Conservation (phyloP, 2,113 vertebrate genomes). For the Epinephelus moara region DNA sequence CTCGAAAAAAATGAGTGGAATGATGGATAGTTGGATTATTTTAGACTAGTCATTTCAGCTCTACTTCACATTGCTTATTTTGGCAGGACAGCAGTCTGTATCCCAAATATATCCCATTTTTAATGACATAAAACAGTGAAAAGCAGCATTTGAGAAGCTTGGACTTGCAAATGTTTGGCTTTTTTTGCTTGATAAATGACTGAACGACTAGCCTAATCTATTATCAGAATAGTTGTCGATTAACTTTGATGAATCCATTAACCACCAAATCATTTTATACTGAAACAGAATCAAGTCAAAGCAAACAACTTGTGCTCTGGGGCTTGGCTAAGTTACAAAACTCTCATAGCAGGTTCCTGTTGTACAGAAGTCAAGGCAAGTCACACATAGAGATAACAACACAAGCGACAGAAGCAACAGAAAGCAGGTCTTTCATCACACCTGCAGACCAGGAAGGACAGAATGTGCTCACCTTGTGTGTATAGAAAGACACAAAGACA, state of each 20-base stretch:
- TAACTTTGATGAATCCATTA: background rate
- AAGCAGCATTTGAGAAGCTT: background rate
- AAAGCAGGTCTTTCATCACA: slow-evolving; percentile 28
- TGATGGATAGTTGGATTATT: too few relatives aligned
- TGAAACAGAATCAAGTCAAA: background rate
- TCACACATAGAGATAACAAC: slow-evolving; percentile 10
- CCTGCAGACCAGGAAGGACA: slow-evolving; percentile 4
- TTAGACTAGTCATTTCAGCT: background rate
- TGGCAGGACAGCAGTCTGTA: background rate
- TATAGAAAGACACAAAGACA: slow-evolving; percentile 1
- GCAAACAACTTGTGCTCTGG: background rate
- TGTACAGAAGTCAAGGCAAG: slow-evolving; percentile 24
- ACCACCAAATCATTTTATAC: background rate
- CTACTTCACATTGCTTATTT: background rate
- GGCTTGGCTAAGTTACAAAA: background rate
- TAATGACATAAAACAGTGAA: background rate
- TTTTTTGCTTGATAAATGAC: background rate
- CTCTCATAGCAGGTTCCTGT: slow-evolving; percentile 28
- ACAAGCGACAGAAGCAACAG: slow-evolving; percentile 8
- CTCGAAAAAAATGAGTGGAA: background rate
- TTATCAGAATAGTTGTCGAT: background rate
- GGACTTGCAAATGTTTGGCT: background rate
- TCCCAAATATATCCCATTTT: background rate
- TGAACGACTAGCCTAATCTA: too few relatives aligned
- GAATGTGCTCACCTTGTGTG: slow-evolving; percentile 13